Base-by-base conservation (phyloP, 2,888 invertebrate genomes). In the Clivina fossor region DNA sequence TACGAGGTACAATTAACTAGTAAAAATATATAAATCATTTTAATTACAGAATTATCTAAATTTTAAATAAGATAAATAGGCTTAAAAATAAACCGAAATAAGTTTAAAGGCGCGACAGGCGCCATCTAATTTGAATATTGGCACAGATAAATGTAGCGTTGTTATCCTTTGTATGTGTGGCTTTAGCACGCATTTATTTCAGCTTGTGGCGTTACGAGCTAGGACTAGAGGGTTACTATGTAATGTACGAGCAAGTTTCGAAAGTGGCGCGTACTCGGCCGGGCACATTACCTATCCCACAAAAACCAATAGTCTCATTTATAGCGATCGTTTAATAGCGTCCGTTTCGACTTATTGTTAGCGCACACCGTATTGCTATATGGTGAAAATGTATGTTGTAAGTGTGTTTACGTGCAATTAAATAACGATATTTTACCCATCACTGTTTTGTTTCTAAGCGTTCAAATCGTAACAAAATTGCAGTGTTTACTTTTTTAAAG, bases 341-440 rank as follows among this genome's bases (percentile, higher is more conserved):
- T n/a, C n/a, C n/a, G n/a, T n/a, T n/a, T n/a, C n/a, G n/a, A n/a
- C n/a, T n/a, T n/a, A n/a, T n/a, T n/a, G n/a, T n/a, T n/a, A n/a
- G n/a, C n/a, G n/a, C n/a, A n/a, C n/a, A n/a, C n/a, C n/a, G n/a
- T n/a, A n/a, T n/a, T n/a, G n/a, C n/a, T n/a, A n/a, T n/a, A n/a
- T n/a, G n/a, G n/a, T n/a, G n/a, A 28, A 5, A 22, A 15, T 18
- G 46, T 24, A 33, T 47, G 33, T 33, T 47, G 20, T 47, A 47
- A 33, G 47, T 33, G 47, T 41, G 33, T 47, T 7, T 24, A 47
- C 47, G 33, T 16, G 33, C 47, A 47, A 47, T 47, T 47, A 47
- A 47, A 47, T 20, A 47, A 47, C 47, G 33, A 47, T 47, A 47
- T 44, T 47, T 33, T 22, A n/a, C n/a, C n/a, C n/a, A n/a, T n/a